Base-by-base conservation (phyloP, 2,113 vertebrate genomes). In the Takifugu bimaculatus region DNA sequence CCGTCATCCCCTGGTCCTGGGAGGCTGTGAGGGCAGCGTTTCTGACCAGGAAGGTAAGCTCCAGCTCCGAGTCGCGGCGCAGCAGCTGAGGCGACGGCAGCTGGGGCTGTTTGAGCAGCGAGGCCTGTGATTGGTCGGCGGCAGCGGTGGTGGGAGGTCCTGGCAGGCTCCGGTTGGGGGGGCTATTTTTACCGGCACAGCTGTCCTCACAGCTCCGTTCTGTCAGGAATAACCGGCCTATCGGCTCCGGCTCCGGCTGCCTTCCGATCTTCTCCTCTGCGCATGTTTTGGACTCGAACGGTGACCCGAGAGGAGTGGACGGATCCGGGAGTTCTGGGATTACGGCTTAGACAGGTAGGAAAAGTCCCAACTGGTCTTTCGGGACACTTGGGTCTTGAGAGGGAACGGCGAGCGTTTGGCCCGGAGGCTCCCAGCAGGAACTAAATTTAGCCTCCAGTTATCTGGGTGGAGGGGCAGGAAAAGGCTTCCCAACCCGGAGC, bases 101-200 rank as follows among this genome's bases (percentile, higher is more conserved):
- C 82, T 83, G 83, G 1, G 39, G 54, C 1, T 57, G 49, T 50
- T 56, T 42, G 25, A 42, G 5, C 11, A 12, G 10, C 49, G 57
- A n/a, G 66, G 27, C 62, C 67, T 54, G 50, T n/a, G 65, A 78
- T 61, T 75, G 67, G 80, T 62, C 78, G 39, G 62, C 55, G 50
- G n/a, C 20, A 48, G 5, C 68, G 70, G 67, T 70, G 52, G 54
- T 50, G 77, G 72, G 78, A 65, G 50, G 57, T 65, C 49, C 53
- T 60, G 51, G 56, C 39, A 62, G 70, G 58, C 32, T 55, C 13
- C 55, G 35, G 57, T 20, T 53, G 44, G 44, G n/a, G 45, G 0
- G 26, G 78, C 91, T 94, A 94, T 92, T 93, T 94, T 93, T 94
- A 93, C 79, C 69, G 69, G 54, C 3, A 85, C 93, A 94, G 93